These are phyloP conservation scores for Chymomyza costata DNA, from an alignment of 1,140 invertebrate genomes.

Conservation along the genomic window DNA sequence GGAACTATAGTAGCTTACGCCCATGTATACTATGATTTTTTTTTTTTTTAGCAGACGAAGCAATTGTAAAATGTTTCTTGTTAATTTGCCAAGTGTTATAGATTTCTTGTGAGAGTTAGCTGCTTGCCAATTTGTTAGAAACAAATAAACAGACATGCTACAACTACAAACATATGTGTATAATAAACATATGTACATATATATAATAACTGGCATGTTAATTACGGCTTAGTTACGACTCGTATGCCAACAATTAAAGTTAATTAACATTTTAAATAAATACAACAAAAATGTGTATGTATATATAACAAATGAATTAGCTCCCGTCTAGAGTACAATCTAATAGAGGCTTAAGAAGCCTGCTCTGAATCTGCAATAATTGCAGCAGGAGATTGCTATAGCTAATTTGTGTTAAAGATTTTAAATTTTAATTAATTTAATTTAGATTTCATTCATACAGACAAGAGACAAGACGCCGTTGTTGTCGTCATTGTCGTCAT, in stretches of 20 bases:
- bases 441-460: constrained; percentile 17
- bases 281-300: no score
- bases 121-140: constrained; percentile 36
- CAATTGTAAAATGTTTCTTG: no score
- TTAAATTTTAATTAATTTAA: constrained; percentile 16
- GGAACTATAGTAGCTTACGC: no score
- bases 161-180: no score
- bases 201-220: constrained; percentile 61
- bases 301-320: constrained; percentile 1
- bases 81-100: constrained; percentile 30
- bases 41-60: no score
- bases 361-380: constrained; percentile 7
- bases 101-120: constrained; percentile 47
- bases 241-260: constrained; percentile 64
- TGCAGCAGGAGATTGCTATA: no score
- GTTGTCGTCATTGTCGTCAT: neutral
- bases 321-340: neutral
- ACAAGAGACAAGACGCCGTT: neutral
- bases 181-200: constrained; percentile 13
- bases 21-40: no score
- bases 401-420: no score
- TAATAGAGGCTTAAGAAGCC: neutral
- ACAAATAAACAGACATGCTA: constrained; percentile 1
- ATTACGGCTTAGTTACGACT: constrained; percentile 62
- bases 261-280: constrained; percentile 51